Percentiles rank a stretch among this genome's conserved stretches.
Evolutionary conservation across 1,140 invertebrate genomes (phyloP).

Genomic region (Pemphigus obesinymphae): DNA sequence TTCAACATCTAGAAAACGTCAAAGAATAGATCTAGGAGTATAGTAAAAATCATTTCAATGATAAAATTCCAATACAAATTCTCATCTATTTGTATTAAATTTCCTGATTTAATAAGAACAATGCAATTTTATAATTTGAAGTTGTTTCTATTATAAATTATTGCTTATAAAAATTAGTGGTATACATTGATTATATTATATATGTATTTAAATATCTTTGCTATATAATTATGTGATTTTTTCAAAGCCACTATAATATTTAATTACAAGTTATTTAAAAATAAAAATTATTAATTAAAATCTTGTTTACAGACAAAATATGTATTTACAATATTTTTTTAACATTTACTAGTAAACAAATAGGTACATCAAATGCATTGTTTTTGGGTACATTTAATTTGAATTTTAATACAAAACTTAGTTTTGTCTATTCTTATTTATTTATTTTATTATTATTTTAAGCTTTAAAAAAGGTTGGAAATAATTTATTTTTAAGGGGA

Average conservation of each 20-base stretch:
- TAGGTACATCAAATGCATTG: too few relatives aligned
- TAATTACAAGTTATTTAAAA: background rate
- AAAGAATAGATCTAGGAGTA: background rate
- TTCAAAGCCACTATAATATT: background rate
- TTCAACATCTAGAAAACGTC: conserved; percentile 8
- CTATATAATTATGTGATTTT: background rate
- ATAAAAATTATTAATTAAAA: background rate
- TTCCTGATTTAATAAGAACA: background rate
- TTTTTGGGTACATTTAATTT: too few relatives aligned
- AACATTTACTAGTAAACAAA: too few relatives aligned
- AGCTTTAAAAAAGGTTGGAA: too few relatives aligned
- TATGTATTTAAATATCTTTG: too few relatives aligned
- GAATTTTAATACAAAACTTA: too few relatives aligned
- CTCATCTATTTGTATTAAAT: background rate
- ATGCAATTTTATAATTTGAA: background rate
- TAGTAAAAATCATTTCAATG: background rate
- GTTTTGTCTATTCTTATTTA: too few relatives aligned
- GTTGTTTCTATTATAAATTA: background rate
- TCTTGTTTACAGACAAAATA: background rate
- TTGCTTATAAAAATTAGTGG: background rate
- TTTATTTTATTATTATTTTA: too few relatives aligned
- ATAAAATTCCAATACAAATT: background rate
- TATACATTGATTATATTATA: too few relatives aligned
- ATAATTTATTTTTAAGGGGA: too few relatives aligned
- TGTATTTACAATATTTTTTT: background rate